Base-by-base conservation (phyloP, 2,797 vertebrate species). In the Allobates femoralis region DNA sequence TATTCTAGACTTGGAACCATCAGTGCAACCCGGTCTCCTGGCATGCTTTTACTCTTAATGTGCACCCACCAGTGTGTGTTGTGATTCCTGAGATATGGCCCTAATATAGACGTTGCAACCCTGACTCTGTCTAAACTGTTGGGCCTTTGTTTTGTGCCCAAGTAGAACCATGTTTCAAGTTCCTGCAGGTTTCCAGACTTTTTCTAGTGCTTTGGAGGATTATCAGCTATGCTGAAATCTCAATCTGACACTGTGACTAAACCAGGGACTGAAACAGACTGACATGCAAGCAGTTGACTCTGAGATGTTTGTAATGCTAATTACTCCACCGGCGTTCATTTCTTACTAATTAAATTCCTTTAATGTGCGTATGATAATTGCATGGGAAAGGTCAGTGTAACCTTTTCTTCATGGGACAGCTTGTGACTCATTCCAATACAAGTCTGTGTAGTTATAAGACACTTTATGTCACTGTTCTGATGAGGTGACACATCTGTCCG, bases 261-360 rank as follows among this genome's bases (percentile, higher is more conserved):
- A 37, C 34, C 76, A 79, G 62, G 55, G 55, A 62, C 37, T 81
- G 30, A 62, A 28, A 21, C 32, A 28, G 46, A 64, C 14, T 32
- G 46, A 66, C n/a, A n/a, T 18, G 55, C 21, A 32, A 62, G 53
- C 14, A 26, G 16, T 23, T 1, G 18, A 50, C 26, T 58, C 34
- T n/a, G 62, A 32, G 32, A 71, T 71, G 62, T 78, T 60, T 87
- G 16, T 60, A 60, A 83, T 41, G 81, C 53, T 74, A 78, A 83
- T 87, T 46, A 71, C 73, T 69, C 46, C 32, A 66, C 79, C 60
- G 10, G 58, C 71, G 58, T 66, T 16, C n/a, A 64, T 51, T 69
- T 55, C 32, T 7, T 26, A 30, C 64, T 79, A 83, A 87, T 87
- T 87, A 69, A 50, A 83, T 79, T 46, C n/a, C 69, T 78, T 84